Conservation (phyloP, 23 tunicate species). For the Halocynthia aurantium region DNA sequence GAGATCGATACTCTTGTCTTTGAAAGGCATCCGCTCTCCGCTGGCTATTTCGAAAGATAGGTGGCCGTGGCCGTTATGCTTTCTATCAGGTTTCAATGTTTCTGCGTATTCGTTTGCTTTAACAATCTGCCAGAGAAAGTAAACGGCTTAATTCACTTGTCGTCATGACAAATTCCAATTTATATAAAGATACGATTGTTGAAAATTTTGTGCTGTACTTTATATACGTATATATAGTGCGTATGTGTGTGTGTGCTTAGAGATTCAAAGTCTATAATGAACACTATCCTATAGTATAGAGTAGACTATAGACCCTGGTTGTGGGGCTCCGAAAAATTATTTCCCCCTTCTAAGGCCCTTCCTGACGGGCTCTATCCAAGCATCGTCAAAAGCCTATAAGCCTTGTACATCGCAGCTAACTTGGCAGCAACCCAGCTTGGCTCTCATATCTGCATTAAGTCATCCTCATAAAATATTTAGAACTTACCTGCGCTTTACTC, state of each 20-base stretch:
- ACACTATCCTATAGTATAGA: too few relatives aligned
- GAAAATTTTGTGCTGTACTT: too few relatives aligned
- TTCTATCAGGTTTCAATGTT: neutral
- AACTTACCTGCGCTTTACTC: constrained; percentile 18
- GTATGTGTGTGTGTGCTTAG: too few relatives aligned
- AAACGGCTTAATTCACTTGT: neutral
- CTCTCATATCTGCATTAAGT: too few relatives aligned
- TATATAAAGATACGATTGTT: too few relatives aligned
- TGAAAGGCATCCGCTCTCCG: constrained; percentile 22
- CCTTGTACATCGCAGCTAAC: too few relatives aligned
- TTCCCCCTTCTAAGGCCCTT: neutral
- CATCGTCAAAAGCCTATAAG: neutral
- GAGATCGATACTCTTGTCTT: constrained; percentile 9
- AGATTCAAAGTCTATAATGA: too few relatives aligned
- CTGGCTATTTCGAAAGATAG: constrained; percentile 13
- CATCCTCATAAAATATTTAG: neutral
- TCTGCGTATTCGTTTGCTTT: constrained; percentile 6
- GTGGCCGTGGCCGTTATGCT: neutral
- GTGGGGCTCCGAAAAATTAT: too few relatives aligned
- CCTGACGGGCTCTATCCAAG: neutral
- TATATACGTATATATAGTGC: too few relatives aligned
- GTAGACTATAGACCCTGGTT: too few relatives aligned
- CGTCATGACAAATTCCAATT: neutral
- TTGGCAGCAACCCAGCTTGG: too few relatives aligned
- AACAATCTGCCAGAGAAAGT: neutral